Conservation (phyloP, 1,140 invertebrate genomes). For the Oedothorax gibbosus region DNA sequence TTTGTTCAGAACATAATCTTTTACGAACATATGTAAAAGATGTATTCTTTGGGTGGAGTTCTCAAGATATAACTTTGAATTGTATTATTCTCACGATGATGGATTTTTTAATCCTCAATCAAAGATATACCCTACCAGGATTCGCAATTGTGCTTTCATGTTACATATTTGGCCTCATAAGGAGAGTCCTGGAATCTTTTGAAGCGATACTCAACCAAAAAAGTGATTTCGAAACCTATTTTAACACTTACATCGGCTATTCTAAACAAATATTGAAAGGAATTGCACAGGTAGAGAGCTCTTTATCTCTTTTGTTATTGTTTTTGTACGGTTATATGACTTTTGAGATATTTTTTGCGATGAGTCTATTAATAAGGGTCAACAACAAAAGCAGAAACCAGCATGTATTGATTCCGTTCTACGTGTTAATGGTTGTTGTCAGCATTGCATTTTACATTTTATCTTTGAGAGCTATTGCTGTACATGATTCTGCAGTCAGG, state of each 20-base stretch:
- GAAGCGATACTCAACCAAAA: background rate
- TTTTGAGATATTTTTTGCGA: slow-evolving; percentile 10
- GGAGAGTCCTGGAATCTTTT: slow-evolving; percentile 27
- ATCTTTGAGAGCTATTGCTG: slow-evolving; percentile 17
- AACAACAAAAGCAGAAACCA: background rate
- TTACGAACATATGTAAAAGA: slow-evolving; percentile 14
- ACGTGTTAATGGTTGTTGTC: background rate
- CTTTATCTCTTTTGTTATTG: slow-evolving; percentile 12
- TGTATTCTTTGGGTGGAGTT: slow-evolving; percentile 30
- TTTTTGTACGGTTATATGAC: slow-evolving; percentile 15
- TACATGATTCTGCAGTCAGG: slow-evolving; percentile 2
- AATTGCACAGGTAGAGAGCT: background rate
- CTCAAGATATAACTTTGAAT: background rate
- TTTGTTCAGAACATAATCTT: background rate
- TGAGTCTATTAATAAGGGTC: slow-evolving; percentile 9
- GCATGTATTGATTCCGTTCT: background rate
- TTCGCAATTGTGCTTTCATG: slow-evolving; percentile 23
- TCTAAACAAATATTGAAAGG: background rate
- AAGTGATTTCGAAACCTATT: background rate
- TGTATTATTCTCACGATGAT: background rate
- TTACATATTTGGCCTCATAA: slow-evolving; percentile 17
- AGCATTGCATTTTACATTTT: slow-evolving; percentile 9
- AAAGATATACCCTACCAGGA: slow-evolving; percentile 23
- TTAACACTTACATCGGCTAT: background rate
- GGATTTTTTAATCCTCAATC: slow-evolving; percentile 3